These are phyloP conservation scores for Clarias fuscus DNA, from an alignment of 2,797 vertebrate genomes.

Conservation along the genomic window DNA sequence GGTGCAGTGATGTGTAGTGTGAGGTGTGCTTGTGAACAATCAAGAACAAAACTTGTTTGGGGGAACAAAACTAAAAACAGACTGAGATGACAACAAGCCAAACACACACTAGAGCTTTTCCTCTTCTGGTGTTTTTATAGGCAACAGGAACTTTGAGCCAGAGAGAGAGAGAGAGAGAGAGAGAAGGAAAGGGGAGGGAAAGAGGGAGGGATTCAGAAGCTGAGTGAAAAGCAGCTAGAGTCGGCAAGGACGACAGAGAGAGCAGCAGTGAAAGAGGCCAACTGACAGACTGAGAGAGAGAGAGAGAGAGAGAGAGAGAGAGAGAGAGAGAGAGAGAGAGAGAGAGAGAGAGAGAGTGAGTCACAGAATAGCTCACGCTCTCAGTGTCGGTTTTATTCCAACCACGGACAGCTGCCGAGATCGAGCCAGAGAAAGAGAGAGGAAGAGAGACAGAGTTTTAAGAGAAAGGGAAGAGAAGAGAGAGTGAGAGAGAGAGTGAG, in stretches of 20 bases:
- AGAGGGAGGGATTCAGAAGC: conserved; percentile 1
- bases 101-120: conserved; percentile 34
- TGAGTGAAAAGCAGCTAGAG: conserved; percentile 9
- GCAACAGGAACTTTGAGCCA: conserved; percentile 49
- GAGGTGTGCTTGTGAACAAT: neutral
- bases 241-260: conserved; percentile 42
- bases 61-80: neutral
- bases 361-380: conserved; percentile 65
- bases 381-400: conserved; percentile 63
- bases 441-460: conserved; percentile 56
- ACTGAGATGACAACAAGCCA: neutral
- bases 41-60: neutral
- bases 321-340: conserved; percentile 44
- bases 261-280: conserved; percentile 55
- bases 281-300: conserved; percentile 68
- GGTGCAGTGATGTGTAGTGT: neutral
- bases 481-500: conserved; percentile 50
- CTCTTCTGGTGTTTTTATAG: conserved; percentile 47
- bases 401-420: conserved; percentile 67
- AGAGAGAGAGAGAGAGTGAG: conserved; percentile 38
- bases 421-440: conserved; percentile 57
- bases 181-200: conserved; percentile 17
- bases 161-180: conserved; percentile 30
- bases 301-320: conserved; percentile 51
- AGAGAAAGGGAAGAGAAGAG: conserved; percentile 48